Percentiles rank a stretch among this genome's conserved stretches.
phyloP scores from a whole-genome alignment of 2,888 invertebrate species.

The Cremastinae sp. region DNA sequence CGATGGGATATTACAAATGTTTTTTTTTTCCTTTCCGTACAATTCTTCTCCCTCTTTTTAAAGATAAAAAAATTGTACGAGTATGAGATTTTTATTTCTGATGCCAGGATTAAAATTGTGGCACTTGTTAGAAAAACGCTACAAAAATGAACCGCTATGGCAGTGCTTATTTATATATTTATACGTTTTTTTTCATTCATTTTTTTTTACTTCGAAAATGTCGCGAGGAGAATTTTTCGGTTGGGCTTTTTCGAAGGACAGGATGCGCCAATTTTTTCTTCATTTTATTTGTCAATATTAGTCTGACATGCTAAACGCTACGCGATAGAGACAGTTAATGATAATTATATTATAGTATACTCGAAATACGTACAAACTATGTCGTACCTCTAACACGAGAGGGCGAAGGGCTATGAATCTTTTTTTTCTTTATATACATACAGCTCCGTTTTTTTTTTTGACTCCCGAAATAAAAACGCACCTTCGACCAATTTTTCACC shows the following conservation, averaged over 20 bases:
- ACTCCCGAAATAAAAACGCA: constrained; percentile 20
- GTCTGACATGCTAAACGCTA: constrained; percentile 69
- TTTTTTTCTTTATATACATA: constrained; percentile 70
- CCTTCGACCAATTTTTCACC: constrained; percentile 32
- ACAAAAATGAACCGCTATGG: constrained; percentile 64
- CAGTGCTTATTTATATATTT: constrained; percentile 58
- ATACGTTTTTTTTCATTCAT: constrained; percentile 13
- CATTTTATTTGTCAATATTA: constrained; percentile 62
- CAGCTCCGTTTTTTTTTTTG: constrained; percentile 57
- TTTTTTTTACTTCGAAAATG: constrained; percentile 22
- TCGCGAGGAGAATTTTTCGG: constrained; percentile 18
- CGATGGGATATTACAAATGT: constrained; percentile 64
- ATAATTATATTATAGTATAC: constrained; percentile 69
- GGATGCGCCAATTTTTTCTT: constrained; percentile 45
- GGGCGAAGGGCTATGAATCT: constrained; percentile 37
- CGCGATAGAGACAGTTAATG: constrained; percentile 68
- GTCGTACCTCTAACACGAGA: constrained; percentile 64
- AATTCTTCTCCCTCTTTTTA: constrained; percentile 39
- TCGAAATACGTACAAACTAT: constrained; percentile 68
- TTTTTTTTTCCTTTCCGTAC: constrained; percentile 49
- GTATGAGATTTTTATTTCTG: constrained; percentile 25
- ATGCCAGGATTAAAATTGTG: constrained; percentile 56
- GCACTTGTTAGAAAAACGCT: constrained; percentile 67
- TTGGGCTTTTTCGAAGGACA: constrained; percentile 19
- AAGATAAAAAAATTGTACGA: constrained; percentile 17